Conservation (phyloP, 2,113 vertebrate species). For the Pachyramphus minor region DNA sequence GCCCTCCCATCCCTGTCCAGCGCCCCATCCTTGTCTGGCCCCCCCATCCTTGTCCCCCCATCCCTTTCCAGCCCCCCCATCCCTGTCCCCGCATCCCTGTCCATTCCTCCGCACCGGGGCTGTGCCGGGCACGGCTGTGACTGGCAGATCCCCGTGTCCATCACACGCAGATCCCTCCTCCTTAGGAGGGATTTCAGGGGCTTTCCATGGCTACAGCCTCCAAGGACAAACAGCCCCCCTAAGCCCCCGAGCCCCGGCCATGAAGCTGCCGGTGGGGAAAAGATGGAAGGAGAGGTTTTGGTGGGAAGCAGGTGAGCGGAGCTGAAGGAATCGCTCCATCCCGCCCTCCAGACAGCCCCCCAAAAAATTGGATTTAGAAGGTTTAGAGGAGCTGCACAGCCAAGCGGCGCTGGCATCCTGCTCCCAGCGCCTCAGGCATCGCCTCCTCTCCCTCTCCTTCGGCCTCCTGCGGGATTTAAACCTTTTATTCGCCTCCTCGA, state of each 20-base stretch:
- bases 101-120: too few relatives aligned
- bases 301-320: not conserved
- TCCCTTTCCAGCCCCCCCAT: not conserved
- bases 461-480: not conserved
- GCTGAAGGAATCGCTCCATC: not conserved
- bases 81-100: too few relatives aligned
- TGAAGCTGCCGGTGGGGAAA: not conserved
- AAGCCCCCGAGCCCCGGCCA: not conserved
- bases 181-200: slow-evolving; percentile 54
- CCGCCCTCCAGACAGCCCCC: not conserved
- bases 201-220: slow-evolving; percentile 57
- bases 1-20: not conserved
- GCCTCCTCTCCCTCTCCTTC: not conserved
- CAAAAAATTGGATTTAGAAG: not conserved
- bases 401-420: not conserved
- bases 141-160: slow-evolving; percentile 1
- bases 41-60: not conserved
- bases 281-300: not conserved
- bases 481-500: not conserved
- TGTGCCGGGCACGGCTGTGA: not conserved
- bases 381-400: not conserved
- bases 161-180: slow-evolving; percentile 1
- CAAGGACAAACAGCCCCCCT: slow-evolving; percentile 49
- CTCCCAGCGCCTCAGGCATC: not conserved
- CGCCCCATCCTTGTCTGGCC: not conserved